Conservation (phyloP, 2,888 invertebrate species). For the Shargacucullia verbasci region DNA sequence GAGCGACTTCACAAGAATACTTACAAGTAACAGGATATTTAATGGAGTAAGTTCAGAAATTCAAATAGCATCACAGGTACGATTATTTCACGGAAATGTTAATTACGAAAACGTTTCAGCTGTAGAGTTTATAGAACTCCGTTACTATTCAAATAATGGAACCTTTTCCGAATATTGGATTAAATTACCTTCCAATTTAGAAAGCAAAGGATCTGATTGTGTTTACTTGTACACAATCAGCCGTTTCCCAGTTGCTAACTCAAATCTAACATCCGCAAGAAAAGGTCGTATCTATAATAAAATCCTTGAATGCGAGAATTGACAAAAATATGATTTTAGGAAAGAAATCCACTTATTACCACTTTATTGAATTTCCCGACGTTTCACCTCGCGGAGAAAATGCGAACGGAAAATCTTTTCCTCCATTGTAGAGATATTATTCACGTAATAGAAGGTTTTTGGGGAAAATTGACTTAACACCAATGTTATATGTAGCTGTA, state of each 20-base stretch:
- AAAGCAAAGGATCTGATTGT: slow-evolving; percentile 12
- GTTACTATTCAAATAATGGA: slow-evolving; percentile 8
- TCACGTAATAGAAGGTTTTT: slow-evolving; percentile 63
- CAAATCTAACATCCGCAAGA: slow-evolving; percentile 27
- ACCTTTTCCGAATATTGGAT: slow-evolving; percentile 23
- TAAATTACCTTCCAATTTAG: slow-evolving; percentile 9
- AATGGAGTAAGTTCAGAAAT: slow-evolving; percentile 34
- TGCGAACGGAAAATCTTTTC: slow-evolving; percentile 67
- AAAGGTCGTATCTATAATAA: slow-evolving; percentile 62
- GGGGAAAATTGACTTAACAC: slow-evolving; percentile 54
- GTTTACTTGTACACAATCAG: slow-evolving; percentile 11
- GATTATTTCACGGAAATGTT: slow-evolving; percentile 28
- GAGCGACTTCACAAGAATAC: slow-evolving; percentile 36
- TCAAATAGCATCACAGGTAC: slow-evolving; percentile 19
- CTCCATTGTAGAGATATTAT: slow-evolving; percentile 65
- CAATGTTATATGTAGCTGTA: slow-evolving; percentile 47
- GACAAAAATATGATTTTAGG: slow-evolving; percentile 74
- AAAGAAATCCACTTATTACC: slow-evolving; percentile 80
- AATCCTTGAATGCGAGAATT: slow-evolving; percentile 66
- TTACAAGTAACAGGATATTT: slow-evolving; percentile 39
- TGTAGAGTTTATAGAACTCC: slow-evolving; percentile 18
- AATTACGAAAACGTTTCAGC: slow-evolving; percentile 29
- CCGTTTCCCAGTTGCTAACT: slow-evolving; percentile 17
- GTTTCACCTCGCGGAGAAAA: slow-evolving; percentile 72
- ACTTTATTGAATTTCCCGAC: slow-evolving; percentile 81